Base-by-base conservation (phyloP, 2,797 vertebrate genomes). In the Rousettus madagascariensis region DNA sequence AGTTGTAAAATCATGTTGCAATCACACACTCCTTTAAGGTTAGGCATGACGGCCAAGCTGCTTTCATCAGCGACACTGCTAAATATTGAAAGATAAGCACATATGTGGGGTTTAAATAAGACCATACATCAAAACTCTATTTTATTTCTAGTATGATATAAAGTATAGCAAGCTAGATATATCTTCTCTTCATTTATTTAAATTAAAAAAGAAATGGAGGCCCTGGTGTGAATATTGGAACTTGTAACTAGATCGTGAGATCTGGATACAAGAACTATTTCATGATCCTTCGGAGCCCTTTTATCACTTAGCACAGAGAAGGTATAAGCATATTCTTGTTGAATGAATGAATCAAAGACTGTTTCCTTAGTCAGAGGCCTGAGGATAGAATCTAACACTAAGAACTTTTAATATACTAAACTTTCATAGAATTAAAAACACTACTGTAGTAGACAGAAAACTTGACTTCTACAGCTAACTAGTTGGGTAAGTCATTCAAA, bases 61-160 rank as follows among this genome's bases (percentile, higher is more conserved):
- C 59, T 71, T 82, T 86, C 53, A 77, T 84, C 83, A 79, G 51
- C 16, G 19, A 71, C 3, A 53, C 0, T 82, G 30, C 19, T 72
- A 95, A 79, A 92, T 38, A 92, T 91, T 87, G 91, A 91, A 92
- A 93, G 68, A 69, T 69, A 68, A 94, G 53, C 59, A 79, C 19
- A 26, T 26, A 57, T 57, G 3, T 33, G 12, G 72, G 69, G 36
- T 96, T 95, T 79, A 85, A 92, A 30, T 43, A 95, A 94, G 30
- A 88, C 4, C 36, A 41, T 12, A 90, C 2, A 83, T 80, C 33
- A 66, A 89, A 86, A 79, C 28, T 61, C n/a, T 46, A 59, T 53
- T 90, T 36, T 95, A 41, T 86, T 95, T 96, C 26, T 33, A 86
- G 28, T 86, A 74, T 92, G n/a, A 36, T 65, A 57, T 12, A 63